These are phyloP conservation scores for Melanaphis sacchari DNA, from an alignment of 1,140 invertebrate species.

Conservation along the genomic window DNA sequence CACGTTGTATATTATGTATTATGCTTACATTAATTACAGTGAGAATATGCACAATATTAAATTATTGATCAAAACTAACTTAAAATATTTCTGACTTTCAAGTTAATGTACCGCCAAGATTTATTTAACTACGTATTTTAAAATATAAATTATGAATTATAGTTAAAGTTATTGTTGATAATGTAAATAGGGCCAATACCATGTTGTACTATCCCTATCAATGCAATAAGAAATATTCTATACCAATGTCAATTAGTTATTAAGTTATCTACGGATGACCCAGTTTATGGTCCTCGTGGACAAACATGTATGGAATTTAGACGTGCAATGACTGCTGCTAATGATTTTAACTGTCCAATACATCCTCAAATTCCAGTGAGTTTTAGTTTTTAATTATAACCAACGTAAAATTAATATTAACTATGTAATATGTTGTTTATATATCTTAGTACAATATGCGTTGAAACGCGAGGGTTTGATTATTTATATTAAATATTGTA, in stretches of 20 bases:
- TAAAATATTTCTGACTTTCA: neutral
- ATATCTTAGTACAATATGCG: neutral
- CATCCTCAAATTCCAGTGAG: neutral
- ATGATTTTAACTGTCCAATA: neutral
- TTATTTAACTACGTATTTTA: neutral
- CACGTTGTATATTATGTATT: too few relatives aligned
- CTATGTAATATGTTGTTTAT: neutral
- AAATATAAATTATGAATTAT: too few relatives aligned
- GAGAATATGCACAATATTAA: too few relatives aligned
- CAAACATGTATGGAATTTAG: slow-evolving; percentile 10
- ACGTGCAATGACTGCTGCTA: slow-evolving; percentile 3
- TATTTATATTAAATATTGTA: neutral
- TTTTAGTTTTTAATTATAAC: neutral
- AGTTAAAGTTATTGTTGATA: neutral
- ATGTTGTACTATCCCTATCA: neutral
- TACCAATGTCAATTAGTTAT: neutral
- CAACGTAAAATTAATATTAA: neutral
- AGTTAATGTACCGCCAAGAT: neutral
- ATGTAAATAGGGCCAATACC: neutral
- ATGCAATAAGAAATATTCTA: neutral
- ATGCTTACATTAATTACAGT: too few relatives aligned
- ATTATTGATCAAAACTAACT: neutral
- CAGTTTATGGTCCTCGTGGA: neutral
- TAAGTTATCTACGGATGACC: neutral
- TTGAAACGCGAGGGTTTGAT: neutral